Conservation (phyloP, 1,140 invertebrate species). For the Zaprionus tsacasi region DNA sequence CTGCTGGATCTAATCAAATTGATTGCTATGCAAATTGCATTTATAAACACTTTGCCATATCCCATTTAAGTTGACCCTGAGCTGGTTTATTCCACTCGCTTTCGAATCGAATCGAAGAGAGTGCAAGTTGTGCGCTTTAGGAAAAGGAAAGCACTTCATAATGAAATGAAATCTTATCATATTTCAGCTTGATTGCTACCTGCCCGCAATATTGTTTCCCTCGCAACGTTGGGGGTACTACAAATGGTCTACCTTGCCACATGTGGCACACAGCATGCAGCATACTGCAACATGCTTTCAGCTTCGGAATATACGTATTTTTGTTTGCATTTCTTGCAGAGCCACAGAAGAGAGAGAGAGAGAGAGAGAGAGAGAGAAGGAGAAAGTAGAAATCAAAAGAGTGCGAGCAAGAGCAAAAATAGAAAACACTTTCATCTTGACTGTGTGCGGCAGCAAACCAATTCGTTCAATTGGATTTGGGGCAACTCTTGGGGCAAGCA, state of each 20-base stretch:
- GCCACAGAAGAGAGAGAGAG: not conserved
- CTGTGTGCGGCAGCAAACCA: conserved; percentile 14
- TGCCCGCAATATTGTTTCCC: conserved; percentile 60
- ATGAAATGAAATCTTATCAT: conserved; percentile 73
- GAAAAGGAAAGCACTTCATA: conserved; percentile 57
- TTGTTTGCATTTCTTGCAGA: conserved; percentile 16
- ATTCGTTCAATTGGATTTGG: conserved; percentile 54
- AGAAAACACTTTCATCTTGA: conserved; percentile 22
- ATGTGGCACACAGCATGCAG: not conserved
- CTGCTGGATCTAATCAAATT: conserved; percentile 1
- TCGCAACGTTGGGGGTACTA: not conserved
- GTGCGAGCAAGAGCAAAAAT: not conserved
- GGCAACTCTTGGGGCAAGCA: not conserved
- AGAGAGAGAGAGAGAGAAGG: not conserved
- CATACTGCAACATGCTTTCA: not conserved
- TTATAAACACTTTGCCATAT: conserved; percentile 3
- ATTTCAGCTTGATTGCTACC: conserved; percentile 64
- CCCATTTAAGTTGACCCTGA: not conserved
- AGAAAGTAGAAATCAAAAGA: conserved; percentile 9
- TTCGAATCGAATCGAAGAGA: conserved; percentile 10
- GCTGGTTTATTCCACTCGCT: not conserved
- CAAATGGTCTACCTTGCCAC: not conserved
- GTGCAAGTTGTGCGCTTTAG: not conserved
- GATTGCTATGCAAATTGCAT: not conserved
- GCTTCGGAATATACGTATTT: not conserved